Evolutionary conservation across 2,797 vertebrate genomes (phyloP), one percentile per base, ranked within the genome.

Genomic region (Urosaurus nigricauda): DNA sequence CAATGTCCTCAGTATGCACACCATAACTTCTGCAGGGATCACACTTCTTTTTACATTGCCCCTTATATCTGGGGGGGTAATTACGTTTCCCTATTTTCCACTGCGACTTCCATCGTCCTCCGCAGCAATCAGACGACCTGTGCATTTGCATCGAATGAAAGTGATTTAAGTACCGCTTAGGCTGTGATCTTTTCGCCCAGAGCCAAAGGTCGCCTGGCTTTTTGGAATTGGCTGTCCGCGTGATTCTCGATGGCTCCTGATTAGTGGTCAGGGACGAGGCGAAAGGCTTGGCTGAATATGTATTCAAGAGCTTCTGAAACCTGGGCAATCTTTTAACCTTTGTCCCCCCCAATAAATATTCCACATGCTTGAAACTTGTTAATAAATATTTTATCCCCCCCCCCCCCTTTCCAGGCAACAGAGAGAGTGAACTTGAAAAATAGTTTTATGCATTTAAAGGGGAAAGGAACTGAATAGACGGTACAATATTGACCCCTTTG

Each of bases 281-380:
- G 7, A 86, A 91, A 85, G 91, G 87, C 37, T 88, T 80, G 92
- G 79, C 95, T 95, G 95, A 95, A 95, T 96, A 96, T 96, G 96
- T 96, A 96, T 96, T 95, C 93, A 95, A 96, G 89, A 87, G 19
- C 14, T 91, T 93, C 88, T 13, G 58, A 95, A 92, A 94, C 94
- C 93, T 94, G 93, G 93, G 80, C 94, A 95, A 95, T 96, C 93
- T 95, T 82, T 96, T 95, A 89, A 95, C 95, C 92, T 96, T 95
- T 96, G 92, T 91, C 95, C 90, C 93, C 89, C 47, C 47, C 47
- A 85, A 92, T 96, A 96, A 96, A 95, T 96, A 95, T 96, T 95
- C 95, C 91, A 95, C 95, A 93, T 88, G 91, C 92, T 90, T 94
- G 88, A 94, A 96, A 95, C 94, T 94, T 91, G 93, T 95, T 96